Evolutionary conservation across 1,140 invertebrate genomes (phyloP).

Genomic region (Brachionus calyciflorus): DNA sequence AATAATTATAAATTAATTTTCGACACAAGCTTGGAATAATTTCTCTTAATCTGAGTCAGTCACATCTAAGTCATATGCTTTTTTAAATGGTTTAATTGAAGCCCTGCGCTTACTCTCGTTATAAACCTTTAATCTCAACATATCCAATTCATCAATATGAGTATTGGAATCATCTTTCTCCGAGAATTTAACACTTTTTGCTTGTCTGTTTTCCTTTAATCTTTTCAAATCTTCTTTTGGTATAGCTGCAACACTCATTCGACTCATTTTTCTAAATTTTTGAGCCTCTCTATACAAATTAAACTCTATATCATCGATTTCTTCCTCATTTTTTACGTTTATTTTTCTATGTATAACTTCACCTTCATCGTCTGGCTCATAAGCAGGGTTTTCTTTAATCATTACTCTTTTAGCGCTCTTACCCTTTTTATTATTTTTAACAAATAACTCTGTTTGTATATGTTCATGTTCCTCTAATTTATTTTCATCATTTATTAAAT

Average conservation of each 20-base stretch:
- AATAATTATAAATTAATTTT: too few relatives aligned
- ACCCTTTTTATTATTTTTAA: not conserved
- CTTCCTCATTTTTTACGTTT: not conserved
- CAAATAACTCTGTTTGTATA: not conserved
- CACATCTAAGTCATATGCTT: slow-evolving; percentile 7
- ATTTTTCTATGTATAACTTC: too few relatives aligned
- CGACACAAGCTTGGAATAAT: too few relatives aligned
- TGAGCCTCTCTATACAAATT: slow-evolving; percentile 28
- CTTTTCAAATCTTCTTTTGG: not conserved
- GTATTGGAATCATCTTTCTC: not conserved
- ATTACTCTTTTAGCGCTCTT: not conserved
- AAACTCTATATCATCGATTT: slow-evolving; percentile 9
- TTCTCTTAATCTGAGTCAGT: slow-evolving; percentile 23
- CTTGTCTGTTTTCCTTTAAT: not conserved
- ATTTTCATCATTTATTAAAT: not conserved
- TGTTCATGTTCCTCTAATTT: not conserved
- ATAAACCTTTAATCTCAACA: not conserved
- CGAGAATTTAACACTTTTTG: slow-evolving; percentile 2
- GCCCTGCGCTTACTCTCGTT: slow-evolving; percentile 13
- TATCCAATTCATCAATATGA: not conserved
- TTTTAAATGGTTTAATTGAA: slow-evolving; percentile 22
- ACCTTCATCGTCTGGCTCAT: not conserved
- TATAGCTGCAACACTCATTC: slow-evolving; percentile 4
- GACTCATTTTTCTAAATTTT: slow-evolving; percentile 19
- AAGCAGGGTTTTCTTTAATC: slow-evolving; percentile 5